These are phyloP conservation scores for Charadrius vociferus DNA, from an alignment of 2,113 vertebrate genomes.

Conservation along the genomic window DNA sequence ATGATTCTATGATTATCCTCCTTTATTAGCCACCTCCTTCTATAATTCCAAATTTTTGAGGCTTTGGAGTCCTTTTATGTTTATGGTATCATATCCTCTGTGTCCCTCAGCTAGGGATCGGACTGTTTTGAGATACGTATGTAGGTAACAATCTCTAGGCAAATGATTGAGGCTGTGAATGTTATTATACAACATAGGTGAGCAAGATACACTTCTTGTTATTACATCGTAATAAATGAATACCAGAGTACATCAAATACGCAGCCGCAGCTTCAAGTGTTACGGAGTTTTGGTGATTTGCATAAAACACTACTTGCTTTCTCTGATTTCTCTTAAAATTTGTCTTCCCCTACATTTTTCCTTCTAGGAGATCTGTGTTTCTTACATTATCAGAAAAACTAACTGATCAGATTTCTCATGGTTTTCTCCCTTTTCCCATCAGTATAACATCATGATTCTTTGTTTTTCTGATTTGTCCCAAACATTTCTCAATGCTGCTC, in stretches of 20 bases:
- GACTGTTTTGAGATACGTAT: fast-evolving
- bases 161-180: neutral
- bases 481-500: neutral
- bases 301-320: neutral
- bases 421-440: neutral
- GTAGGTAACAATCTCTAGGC: neutral
- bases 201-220: neutral
- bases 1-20: neutral
- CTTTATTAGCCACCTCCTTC: neutral
- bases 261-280: neutral
- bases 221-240: neutral
- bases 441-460: neutral
- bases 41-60: neutral
- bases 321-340: neutral
- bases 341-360: neutral
- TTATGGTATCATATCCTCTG: neutral
- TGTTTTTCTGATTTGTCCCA: neutral
- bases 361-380: neutral
- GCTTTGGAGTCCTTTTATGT: neutral
- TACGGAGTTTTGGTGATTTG: neutral
- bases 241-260: neutral
- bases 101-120: neutral
- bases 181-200: neutral
- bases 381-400: neutral
- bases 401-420: neutral